Conservation (phyloP, 1,140 invertebrate species). For the Portunus trituberculatus region DNA sequence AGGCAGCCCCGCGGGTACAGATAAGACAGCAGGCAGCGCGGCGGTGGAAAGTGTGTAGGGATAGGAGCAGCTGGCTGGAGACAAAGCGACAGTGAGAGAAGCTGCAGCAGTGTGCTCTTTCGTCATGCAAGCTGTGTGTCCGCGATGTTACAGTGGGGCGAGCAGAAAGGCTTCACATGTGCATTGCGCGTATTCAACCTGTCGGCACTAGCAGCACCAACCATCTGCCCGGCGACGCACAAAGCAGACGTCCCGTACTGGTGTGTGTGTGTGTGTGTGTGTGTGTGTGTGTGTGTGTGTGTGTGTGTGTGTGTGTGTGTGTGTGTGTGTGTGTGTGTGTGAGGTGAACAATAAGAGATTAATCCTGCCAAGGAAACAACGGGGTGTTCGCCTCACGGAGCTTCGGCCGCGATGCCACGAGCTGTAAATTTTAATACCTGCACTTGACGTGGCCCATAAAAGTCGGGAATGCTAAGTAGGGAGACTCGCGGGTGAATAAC, state of each 20-base stretch:
- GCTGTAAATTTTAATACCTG: slow-evolving; percentile 72
- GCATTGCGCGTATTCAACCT: too few relatives aligned
- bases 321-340: background rate
- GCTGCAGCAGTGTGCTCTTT: too few relatives aligned
- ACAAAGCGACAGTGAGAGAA: background rate
- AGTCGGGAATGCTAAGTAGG: slow-evolving; percentile 73
- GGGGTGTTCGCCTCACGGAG: slow-evolving; percentile 4
- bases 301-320: background rate
- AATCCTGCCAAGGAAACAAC: background rate
- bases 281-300: background rate
- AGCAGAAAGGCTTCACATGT: background rate
- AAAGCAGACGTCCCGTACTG: too few relatives aligned
- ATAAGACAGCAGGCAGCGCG: too few relatives aligned
- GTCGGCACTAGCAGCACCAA: too few relatives aligned
- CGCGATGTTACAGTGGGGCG: background rate
- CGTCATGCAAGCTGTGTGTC: too few relatives aligned
- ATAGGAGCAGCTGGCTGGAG: too few relatives aligned
- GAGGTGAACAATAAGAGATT: background rate
- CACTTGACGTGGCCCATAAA: slow-evolving; percentile 70
- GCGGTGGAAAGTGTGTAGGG: too few relatives aligned
- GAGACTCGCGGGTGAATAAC: slow-evolving; percentile 65
- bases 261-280: background rate
- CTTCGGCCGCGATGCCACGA: slow-evolving; percentile 57
- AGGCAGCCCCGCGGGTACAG: background rate
- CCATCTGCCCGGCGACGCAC: too few relatives aligned